phyloP scores from a whole-genome alignment of 2,888 invertebrate species.

The Aricia artaxerxes region DNA sequence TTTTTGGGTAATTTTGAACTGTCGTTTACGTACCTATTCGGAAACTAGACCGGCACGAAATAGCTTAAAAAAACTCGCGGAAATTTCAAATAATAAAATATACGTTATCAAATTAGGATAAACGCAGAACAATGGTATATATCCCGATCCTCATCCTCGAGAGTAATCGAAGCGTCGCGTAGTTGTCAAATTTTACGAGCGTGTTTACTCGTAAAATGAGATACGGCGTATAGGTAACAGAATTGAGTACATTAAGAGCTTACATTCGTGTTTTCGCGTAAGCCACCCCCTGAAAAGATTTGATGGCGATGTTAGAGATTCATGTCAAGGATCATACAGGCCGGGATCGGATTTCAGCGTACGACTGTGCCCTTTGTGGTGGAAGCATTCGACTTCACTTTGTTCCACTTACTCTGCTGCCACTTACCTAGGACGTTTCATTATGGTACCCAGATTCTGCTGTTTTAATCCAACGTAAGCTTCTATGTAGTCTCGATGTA shows the following conservation, averaged over 20 bases:
- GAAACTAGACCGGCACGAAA: not conserved
- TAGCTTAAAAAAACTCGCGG: not conserved
- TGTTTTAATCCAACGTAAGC: not conserved
- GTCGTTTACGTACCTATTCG: not conserved
- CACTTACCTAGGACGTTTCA: slow-evolving; percentile 77
- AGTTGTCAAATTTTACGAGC: slow-evolving; percentile 33
- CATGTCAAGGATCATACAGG: slow-evolving; percentile 80
- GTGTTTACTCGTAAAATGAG: slow-evolving; percentile 44
- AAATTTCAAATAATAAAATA: not conserved
- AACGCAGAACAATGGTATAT: slow-evolving; percentile 2
- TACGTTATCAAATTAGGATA: not conserved
- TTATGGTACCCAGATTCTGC: slow-evolving; percentile 43
- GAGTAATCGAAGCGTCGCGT: slow-evolving; percentile 11
- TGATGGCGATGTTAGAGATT: slow-evolving; percentile 79
- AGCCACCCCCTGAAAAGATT: slow-evolving; percentile 77
- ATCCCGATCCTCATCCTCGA: not conserved
- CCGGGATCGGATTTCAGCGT: slow-evolving; percentile 74
- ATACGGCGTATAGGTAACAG: slow-evolving; percentile 49
- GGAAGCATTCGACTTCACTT: slow-evolving; percentile 76
- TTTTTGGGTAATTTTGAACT: not conserved
- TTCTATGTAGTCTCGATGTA: not conserved
- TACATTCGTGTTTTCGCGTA: slow-evolving; percentile 70
- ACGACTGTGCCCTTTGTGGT: slow-evolving; percentile 77
- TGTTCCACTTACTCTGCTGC: slow-evolving; percentile 71
- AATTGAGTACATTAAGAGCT: slow-evolving; percentile 69